Evolutionary conservation across 2,113 vertebrate species (phyloP).

Genomic region (Ia io): DNA sequence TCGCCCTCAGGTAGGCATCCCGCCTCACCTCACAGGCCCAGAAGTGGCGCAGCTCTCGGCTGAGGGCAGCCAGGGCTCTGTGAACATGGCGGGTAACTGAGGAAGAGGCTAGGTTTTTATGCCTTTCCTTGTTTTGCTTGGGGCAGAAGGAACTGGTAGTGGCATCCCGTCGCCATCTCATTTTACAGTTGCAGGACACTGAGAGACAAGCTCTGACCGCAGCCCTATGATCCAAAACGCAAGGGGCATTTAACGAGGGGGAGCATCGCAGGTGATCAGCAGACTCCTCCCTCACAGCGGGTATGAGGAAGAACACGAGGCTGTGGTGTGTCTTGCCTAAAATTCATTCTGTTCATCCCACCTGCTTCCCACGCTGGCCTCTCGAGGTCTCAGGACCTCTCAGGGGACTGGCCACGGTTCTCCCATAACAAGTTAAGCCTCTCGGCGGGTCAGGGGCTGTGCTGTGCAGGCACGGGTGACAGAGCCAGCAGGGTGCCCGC

Average conservation of each 20-base stretch:
- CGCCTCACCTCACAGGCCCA: background rate
- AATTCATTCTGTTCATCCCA: background rate
- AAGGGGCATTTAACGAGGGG: rapidly evolving
- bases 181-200: background rate
- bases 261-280: rapidly evolving
- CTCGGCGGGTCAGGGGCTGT: rapidly evolving
- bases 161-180: background rate
- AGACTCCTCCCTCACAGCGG: background rate
- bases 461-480: no score
- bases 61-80: background rate
- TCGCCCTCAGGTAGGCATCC: background rate
- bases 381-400: rapidly evolving
- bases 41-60: background rate
- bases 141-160: background rate
- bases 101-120: rapidly evolving
- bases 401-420: background rate
- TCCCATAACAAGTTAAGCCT: background rate
- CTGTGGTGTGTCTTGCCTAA: background rate
- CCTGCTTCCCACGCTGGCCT: background rate
- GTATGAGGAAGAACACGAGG: rapidly evolving
- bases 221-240: background rate
- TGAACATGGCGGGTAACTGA: background rate
- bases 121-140: background rate
- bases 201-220: background rate
- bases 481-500: rapidly evolving